Evolutionary conservation across 2,113 vertebrate genomes (phyloP), one percentile per base, ranked within the genome.

Genomic region (Tympanuchus pallidicinctus): DNA sequence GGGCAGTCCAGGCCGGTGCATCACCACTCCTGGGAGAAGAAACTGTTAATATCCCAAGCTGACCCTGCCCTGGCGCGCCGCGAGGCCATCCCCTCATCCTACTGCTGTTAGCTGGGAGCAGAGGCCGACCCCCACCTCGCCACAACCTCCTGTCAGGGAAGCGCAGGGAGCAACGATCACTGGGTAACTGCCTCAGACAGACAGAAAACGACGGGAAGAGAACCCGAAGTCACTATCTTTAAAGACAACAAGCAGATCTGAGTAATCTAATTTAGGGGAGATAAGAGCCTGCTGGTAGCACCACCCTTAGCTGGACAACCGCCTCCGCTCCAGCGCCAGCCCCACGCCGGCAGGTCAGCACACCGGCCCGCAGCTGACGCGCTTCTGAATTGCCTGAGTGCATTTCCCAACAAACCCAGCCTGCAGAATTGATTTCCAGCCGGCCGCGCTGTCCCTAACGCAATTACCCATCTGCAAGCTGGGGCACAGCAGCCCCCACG

Each of bases 211-310:
- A 89, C 92, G 90, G 86, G 82, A 45, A 72, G 87, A 94, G 95
- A 97, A 96, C 96, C 97, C 97, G 97, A 92, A 98, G 97, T 95
- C 88, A 95, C 97, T 98, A 96, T 98, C 97, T 98, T 97, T 98
- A 98, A 98, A 98, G 97, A 98, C 98, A 98, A 98, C 98, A 98
- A 98, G 98, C 97, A 98, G 97, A 97, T 97, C 95, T 97, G 97
- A 98, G 98, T 98, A 98, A 98, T 98, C 97, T 98, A 98, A 98
- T 98, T 98, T 98, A 98, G 97, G 97, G 95, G 94, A 98, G 98
- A 98, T 98, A 98, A 98, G 98, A 98, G 98, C 96, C 95, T 97
- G 96, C 97, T 97, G 98, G 97, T 97, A 98, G 97, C 91, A 98
- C 97, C 98, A 97, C 98, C 98, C 97, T 98, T 98, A 97, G 95